Evolutionary conservation across 2,113 vertebrate species (phyloP), one percentile per base, ranked within the genome.

Genomic region (Cercocebus atys): DNA sequence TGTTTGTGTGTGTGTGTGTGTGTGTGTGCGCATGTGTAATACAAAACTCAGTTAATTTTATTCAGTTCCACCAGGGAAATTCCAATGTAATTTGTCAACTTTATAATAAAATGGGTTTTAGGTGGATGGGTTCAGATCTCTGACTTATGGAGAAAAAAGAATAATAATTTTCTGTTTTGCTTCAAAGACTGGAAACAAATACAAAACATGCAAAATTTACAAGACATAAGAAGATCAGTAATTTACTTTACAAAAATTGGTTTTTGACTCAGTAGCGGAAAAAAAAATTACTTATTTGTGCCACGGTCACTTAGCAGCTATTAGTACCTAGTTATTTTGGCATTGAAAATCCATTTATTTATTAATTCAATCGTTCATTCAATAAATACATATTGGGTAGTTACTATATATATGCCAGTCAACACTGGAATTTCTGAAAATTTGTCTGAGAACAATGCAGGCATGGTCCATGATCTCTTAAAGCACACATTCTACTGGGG

Each of bases 11-110:
- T 80, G 32, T 84, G 3, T 88, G 27, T 90, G 23, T 27, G 20
- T 30, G 27, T 57, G 10, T 13, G 3, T 38, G 22, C 55, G 6
- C 43, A 61, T 73, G n/a, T 75, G 83, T 95, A 86, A 88, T 94
- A 97, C 93, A 92, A 98, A 98, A 96, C 55, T 92, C 59, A 97
- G 96, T 89, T 98, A 97, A 98, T 98, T 98, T 96, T 98, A 72
- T 57, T 96, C 76, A 45, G 59, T 0, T 30, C 50, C 91, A 97
- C 96, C 2, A 75, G 95, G 89, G 96, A 98, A 98, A 98, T 97
- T 93, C 64, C 94, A 91, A 80, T 88, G 87, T 98, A 97, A 98
- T 97, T 98, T 95, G 87, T 98, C 90, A 96, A 80, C n/a, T 97
- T 81, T 75, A 78, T 96, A 98, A 97, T 78, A 16, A 98, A 98